Evolutionary conservation across 2,797 vertebrate species (phyloP), one percentile per base, ranked within the genome.

Genomic region (Cyprinella venusta): DNA sequence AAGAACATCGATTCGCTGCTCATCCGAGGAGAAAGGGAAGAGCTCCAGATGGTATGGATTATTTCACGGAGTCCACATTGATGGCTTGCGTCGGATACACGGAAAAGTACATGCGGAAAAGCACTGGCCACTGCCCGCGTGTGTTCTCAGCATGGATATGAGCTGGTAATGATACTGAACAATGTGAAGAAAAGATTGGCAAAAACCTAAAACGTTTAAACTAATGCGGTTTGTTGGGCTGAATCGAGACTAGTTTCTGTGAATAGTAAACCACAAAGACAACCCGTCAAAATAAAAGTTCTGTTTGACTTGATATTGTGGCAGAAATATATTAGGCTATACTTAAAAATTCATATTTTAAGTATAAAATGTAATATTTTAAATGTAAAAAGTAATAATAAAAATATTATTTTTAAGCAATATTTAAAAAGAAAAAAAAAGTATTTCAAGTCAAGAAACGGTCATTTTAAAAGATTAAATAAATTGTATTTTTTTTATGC

Each of bases 21-120:
- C 75, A 64, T 67, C 36, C 36, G 74, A 63, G 79, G 80, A 81
- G 63, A 75, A 79, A 68, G 19, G 52, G 74, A 76, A 24, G 65
- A 40, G 69, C 33, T 67, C 38, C 75, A 30, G 79, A 64, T 26
- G 15, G 24, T 74, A 65, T 82, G 54, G 76, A 87, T 87, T 76
- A 87, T 79, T 82, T 76, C 76, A 76, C 78, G n/a, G n/a, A 70
- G 52, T 81, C 63, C 30, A 13, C 75, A 75, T 76, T 70, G 68
- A 68, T 80, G 72, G 76, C 52, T 38, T n/a, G 72, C 6, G 59
- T 63, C 24, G 24, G 13, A 63, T 1, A 30, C 59, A 30, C 0
- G 24, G 59, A 16, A 3, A 30, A 3, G 13, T 26, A 63, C 8
- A 30, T 26, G 59, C 0, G 13, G 79, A 71, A n/a, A 56, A 15